Evolutionary conservation across 2,113 vertebrate species (phyloP).

Genomic region (Agapornis roseicollis): DNA sequence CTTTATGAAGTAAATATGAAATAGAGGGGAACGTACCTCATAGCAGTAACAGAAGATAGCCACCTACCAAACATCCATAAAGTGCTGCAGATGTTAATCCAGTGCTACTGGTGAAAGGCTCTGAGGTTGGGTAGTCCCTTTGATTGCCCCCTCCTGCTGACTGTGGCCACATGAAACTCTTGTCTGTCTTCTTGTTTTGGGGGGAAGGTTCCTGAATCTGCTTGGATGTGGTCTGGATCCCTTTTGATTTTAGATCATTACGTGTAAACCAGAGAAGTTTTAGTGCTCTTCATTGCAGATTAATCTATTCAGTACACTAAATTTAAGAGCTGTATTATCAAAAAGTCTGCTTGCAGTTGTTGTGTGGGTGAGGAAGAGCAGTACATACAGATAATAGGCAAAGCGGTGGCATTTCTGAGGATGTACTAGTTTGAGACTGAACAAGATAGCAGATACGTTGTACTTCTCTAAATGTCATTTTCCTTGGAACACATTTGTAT

Average conservation of each 20-base stretch:
- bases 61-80: not conserved
- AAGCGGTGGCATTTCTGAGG: not conserved
- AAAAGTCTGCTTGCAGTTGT: not conserved
- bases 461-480: not conserved
- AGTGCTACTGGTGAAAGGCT: fast-evolving
- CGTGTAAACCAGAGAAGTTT: not conserved
- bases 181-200: fast-evolving
- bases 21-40: not conserved
- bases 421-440: not conserved
- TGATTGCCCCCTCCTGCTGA: not conserved
- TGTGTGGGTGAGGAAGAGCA: not conserved
- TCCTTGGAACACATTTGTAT: not conserved
- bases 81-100: fast-evolving
- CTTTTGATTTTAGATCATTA: fast-evolving
- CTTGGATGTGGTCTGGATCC: not conserved
- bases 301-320: not conserved
- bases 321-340: not conserved
- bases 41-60: not conserved
- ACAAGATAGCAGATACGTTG: not conserved
- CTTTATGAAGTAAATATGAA: not conserved
- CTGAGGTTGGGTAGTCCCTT: not conserved
- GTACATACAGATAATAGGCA: not conserved
- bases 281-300: not conserved
- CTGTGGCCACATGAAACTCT: fast-evolving
- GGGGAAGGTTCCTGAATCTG: not conserved